Percentiles rank a stretch among this genome's conserved stretches.
Evolutionary conservation across 2,888 invertebrate genomes (phyloP).

Genomic region (Torymus aiolomorphi): DNA sequence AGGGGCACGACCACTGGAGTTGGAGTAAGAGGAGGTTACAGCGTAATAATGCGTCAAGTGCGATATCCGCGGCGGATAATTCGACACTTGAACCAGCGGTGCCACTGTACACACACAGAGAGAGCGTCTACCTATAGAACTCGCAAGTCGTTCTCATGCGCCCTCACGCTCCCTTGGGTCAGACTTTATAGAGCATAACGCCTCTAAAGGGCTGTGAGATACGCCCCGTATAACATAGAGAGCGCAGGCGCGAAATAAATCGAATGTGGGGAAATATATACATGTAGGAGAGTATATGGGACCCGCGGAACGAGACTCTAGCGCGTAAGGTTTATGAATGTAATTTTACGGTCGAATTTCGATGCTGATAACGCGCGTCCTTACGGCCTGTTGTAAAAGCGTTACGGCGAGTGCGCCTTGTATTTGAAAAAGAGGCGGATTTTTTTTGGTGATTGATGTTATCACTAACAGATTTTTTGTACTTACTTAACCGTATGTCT

Average conservation of each 20-base stretch:
- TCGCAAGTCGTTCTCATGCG: conserved; percentile 39
- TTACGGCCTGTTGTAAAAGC: not conserved
- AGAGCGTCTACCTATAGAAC: conserved; percentile 5
- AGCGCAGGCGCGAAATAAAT: conserved; percentile 26
- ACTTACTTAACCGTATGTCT: too few relatives aligned
- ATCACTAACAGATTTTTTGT: too few relatives aligned
- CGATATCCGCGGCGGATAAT: conserved; percentile 43
- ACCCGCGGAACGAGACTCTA: too few relatives aligned
- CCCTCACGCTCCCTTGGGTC: conserved; percentile 23
- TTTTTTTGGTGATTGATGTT: too few relatives aligned
- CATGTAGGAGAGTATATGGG: too few relatives aligned
- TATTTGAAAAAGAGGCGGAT: too few relatives aligned
- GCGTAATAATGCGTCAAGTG: conserved; percentile 50
- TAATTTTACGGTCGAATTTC: not conserved
- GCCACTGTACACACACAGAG: not conserved
- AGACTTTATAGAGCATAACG: conserved; percentile 35
- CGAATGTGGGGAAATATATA: conserved; percentile 13
- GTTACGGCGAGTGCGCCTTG: not conserved
- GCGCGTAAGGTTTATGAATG: not conserved
- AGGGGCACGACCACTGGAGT: not conserved
- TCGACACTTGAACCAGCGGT: conserved; percentile 38
- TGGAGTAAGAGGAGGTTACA: not conserved
- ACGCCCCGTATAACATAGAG: not conserved
- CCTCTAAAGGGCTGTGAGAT: not conserved
- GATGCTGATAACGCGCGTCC: not conserved